These are phyloP conservation scores for Odontocerum albicorne DNA, from an alignment of 2,888 invertebrate species.

Conservation along the genomic window DNA sequence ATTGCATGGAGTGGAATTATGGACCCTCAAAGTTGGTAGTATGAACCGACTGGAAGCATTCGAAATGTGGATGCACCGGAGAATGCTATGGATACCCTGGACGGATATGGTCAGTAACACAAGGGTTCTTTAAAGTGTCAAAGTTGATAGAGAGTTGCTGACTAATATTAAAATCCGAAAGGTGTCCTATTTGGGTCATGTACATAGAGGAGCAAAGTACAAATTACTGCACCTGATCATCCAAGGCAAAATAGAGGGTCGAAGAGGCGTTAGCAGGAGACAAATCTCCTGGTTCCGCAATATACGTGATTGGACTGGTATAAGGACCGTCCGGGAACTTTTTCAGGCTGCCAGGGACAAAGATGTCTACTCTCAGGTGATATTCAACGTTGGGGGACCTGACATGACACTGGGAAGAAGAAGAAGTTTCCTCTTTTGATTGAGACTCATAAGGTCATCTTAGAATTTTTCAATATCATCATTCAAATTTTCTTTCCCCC, in stretches of 20 bases:
- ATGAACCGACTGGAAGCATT: conserved; percentile 3
- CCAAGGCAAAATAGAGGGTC: not conserved
- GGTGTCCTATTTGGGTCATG: not conserved
- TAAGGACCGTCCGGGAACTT: not conserved
- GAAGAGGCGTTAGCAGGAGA: not conserved
- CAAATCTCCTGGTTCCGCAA: conserved; percentile 1
- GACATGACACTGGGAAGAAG: not conserved
- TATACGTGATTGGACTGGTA: not conserved
- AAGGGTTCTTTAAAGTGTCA: not conserved
- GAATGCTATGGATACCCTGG: conserved; percentile 1
- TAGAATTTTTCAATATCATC: no score
- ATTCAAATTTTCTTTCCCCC: no score
- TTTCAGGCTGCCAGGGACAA: not conserved
- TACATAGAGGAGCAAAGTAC: not conserved
- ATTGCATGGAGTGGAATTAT: not conserved
- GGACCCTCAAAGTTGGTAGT: conserved; percentile 1
- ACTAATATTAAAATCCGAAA: not conserved
- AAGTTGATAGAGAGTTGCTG: not conserved
- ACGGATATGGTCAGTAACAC: not conserved
- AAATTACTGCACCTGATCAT: not conserved
- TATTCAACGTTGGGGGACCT: not conserved
- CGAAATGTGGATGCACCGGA: conserved; percentile 1
- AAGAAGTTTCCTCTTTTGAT: no score
- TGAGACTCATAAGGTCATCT: no score
- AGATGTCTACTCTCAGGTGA: not conserved